A percentile compares a stretch with the other conserved stretches of the same genome.
phyloP scores from a whole-genome alignment of 2,113 vertebrate genomes.

The Otocyon megalotis region DNA sequence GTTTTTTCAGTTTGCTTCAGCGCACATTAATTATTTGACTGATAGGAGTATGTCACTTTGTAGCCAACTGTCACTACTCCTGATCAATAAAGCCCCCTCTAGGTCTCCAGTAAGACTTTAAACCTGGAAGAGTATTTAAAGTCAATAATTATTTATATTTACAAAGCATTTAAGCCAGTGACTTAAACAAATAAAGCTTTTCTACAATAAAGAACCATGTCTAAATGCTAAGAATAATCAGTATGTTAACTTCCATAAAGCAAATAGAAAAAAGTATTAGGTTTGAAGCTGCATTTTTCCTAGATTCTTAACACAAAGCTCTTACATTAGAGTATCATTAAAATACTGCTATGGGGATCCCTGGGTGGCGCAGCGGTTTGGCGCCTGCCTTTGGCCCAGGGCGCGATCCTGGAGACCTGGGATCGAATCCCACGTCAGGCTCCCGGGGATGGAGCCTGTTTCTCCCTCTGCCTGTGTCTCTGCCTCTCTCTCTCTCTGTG shows the following conservation, averaged over 20 bases:
- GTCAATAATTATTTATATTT: conserved; percentile 48
- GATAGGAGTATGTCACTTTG: not conserved
- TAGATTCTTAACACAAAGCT: not conserved
- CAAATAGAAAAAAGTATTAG: not conserved
- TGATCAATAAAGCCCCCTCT: not conserved
- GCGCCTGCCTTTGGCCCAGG: no score
- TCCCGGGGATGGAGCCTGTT: no score
- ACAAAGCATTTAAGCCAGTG: not conserved
- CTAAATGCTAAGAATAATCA: not conserved
- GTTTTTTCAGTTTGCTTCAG: conserved; percentile 1
- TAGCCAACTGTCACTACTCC: not conserved
- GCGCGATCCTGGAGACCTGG: no score
- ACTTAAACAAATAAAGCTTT: not conserved
- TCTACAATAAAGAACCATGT: not conserved
- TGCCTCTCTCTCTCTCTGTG: no score
- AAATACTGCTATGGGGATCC: not conserved
- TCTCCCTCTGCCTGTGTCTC: no score
- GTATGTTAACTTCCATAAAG: not conserved
- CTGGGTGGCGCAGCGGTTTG: no score
- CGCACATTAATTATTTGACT: conserved; percentile 36
- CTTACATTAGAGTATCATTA: not conserved
- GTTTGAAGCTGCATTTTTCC: not conserved
- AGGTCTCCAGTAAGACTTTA: not conserved
- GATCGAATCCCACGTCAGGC: no score
- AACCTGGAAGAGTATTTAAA: not conserved